A percentile compares a stretch with the other conserved stretches of the same genome.
Evolutionary conservation across 2,797 vertebrate species (phyloP).

Genomic region (Rhadinocentrus ornatus): DNA sequence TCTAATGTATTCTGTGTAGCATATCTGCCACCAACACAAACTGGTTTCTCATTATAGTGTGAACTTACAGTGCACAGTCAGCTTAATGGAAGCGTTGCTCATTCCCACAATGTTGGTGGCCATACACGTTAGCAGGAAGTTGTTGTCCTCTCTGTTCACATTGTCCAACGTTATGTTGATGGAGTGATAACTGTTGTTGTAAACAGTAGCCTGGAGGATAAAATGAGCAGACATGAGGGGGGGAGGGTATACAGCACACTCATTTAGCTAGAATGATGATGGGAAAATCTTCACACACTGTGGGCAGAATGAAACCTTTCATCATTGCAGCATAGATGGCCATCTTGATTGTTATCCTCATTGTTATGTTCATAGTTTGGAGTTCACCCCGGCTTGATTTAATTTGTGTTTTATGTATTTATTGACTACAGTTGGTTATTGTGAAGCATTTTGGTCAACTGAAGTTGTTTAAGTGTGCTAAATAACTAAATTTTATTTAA

Average conservation of each 20-base stretch:
- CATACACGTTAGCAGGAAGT: slow-evolving; percentile 91
- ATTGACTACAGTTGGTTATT: too few relatives aligned
- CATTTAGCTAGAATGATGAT: background rate
- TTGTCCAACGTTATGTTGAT: slow-evolving; percentile 93
- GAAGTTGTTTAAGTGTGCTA: too few relatives aligned
- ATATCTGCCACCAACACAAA: background rate
- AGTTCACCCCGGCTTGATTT: too few relatives aligned
- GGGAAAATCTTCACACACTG: too few relatives aligned
- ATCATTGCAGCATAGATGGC: too few relatives aligned
- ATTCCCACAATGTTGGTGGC: slow-evolving; percentile 95
- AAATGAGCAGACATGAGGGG: background rate
- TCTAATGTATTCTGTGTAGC: too few relatives aligned
- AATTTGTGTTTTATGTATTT: too few relatives aligned
- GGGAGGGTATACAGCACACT: background rate
- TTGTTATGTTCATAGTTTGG: too few relatives aligned
- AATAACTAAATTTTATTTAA: too few relatives aligned
- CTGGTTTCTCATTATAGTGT: background rate
- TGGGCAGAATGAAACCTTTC: too few relatives aligned
- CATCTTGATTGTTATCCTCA: too few relatives aligned
- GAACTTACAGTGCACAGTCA: slow-evolving; percentile 94
- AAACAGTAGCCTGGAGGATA: slow-evolving; percentile 84
- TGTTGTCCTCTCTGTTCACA: slow-evolving; percentile 93
- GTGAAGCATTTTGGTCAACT: too few relatives aligned
- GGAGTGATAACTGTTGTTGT: slow-evolving; percentile 91
- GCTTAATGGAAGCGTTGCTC: slow-evolving; percentile 92